Base-by-base conservation (phyloP, 2,113 vertebrate genomes). In the Pardalotus punctatus region DNA sequence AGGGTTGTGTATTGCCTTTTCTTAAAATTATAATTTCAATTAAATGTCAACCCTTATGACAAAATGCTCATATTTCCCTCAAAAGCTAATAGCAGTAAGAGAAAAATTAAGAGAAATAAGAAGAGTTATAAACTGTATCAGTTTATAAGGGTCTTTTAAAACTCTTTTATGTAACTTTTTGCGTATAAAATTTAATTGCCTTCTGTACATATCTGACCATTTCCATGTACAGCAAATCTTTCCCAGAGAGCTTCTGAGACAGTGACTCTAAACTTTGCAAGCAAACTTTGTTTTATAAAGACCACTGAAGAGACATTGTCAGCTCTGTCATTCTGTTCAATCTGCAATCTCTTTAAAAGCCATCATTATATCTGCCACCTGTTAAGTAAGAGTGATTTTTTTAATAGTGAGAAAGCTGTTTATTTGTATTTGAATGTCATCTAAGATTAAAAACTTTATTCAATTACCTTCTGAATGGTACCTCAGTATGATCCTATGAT, bases 391-490 rank as follows among this genome's bases (percentile, higher is more conserved):
- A 90, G 36, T 38, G 72, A 66, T 74, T 35, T 61, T 61, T 85
- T 82, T 58, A 88, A 71, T 60, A 67, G 64, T 22, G 65, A 83
- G 80, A 88, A 93, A 94, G 76, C 33, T 71, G 60, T 96, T 94
- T 90, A 43, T 85, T 86, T 80, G 24, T 48, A 31, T 83, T 94
- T 95, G 71, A 93, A 89, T 94, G 82, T 85, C 80, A 81, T 71
- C 69, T 51, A 12, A 93, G 88, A 96, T 89, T 71, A 94, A 96
- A 89, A 95, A 95, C n/a, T 82, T 85, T 71, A 94, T 94, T 96
- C 69, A 83, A 60, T 94, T 95, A 51, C 71, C 65, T 95, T 70
- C 54, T 69, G 87, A 88, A 64, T 57, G 50, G 67, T 92, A 62
- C 81, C 88, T 93, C 23, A 3, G 35, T 79, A 42, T 86, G 85